Base-by-base conservation (phyloP, 2,113 vertebrate species). In the Grallaria varia region DNA sequence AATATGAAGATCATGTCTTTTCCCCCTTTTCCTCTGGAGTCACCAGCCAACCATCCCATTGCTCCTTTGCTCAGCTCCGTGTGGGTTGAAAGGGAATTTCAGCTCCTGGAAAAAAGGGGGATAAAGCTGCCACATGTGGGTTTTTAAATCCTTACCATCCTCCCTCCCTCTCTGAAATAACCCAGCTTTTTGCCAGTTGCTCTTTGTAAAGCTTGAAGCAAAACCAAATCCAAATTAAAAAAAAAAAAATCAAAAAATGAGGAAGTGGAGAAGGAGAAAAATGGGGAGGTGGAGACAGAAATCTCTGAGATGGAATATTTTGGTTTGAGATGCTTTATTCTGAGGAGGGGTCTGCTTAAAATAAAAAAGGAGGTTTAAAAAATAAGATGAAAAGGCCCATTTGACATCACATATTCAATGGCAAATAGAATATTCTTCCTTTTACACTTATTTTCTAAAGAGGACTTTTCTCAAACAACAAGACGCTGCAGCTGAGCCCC, bases 61-160 rank as follows among this genome's bases (percentile, higher is more conserved):
- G 22, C 31, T 76, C 5, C 42, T 76, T 49, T 53, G 11, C 67
- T 56, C 21, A 6, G 44, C 14, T 66, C 44, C 13, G 0, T 19
- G 33, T 21, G 40, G 5, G 23, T 4, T 44, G 16, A 74, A 67
- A 80, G 45, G 42, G 39, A 72, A 63, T 59, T 84, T 58, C 64
- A 71, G 30, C 25, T 47, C 30, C 64, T 50, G 35, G 47, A 24
- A 71, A 73, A 79, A n/a, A n/a, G n/a, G n/a, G n/a, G n/a, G n/a
- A n/a, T n/a, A n/a, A n/a, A n/a, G 14, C 19, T 83, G 33, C 30
- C 3, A 2, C 9, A 1, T 23, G 31, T 39, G 12, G 35, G 4
- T 6, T 71, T 25, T 18, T 31, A 55, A 40, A 56, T 49, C 30
- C 56, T 50, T 35, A 31, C 19, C n/a, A 53, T 7, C 16, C 3